A percentile compares a stretch with the other conserved stretches of the same genome.
These are phyloP conservation scores for Chloroceryle aenea DNA, from an alignment of 2,113 vertebrate species.

Conservation along the genomic window DNA sequence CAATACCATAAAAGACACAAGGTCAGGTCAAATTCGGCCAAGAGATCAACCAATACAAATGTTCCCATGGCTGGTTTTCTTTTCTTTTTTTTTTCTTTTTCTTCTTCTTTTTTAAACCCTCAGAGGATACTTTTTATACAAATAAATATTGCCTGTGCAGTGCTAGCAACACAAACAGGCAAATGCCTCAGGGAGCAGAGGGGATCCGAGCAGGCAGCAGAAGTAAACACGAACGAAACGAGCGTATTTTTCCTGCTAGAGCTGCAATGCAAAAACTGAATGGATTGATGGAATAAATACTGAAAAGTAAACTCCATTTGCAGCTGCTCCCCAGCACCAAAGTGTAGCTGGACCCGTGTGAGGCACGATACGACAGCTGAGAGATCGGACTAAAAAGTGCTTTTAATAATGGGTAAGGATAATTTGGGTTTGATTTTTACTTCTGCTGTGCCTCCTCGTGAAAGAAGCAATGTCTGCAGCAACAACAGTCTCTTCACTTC, in stretches of 20 bases:
- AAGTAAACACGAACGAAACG: background rate
- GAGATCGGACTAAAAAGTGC: background rate
- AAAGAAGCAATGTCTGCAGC: background rate
- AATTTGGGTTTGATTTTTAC: background rate
- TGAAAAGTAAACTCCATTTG: background rate
- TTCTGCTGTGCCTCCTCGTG: background rate
- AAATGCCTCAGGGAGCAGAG: constrained; percentile 15
- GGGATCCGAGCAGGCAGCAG: constrained; percentile 39
- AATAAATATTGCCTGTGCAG: constrained; percentile 60
- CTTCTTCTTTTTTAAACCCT: background rate
- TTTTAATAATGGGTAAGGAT: background rate
- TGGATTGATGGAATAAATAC: background rate
- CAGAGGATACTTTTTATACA: constrained; percentile 34
- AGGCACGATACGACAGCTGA: background rate
- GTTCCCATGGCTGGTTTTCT: constrained; percentile 25
- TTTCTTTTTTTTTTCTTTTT: background rate
- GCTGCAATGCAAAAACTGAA: constrained; percentile 2
- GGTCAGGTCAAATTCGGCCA: constrained; percentile 61
- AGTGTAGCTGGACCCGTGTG: background rate
- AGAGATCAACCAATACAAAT: constrained; percentile 26
- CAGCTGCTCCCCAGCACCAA: background rate
- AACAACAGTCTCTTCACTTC: background rate
- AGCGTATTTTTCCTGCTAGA: constrained; percentile 2
- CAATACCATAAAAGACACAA: constrained; percentile 63
- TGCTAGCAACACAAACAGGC: constrained; percentile 43